Evolutionary conservation across 2,797 vertebrate species (phyloP).

Genomic region (Emys orbicularis): DNA sequence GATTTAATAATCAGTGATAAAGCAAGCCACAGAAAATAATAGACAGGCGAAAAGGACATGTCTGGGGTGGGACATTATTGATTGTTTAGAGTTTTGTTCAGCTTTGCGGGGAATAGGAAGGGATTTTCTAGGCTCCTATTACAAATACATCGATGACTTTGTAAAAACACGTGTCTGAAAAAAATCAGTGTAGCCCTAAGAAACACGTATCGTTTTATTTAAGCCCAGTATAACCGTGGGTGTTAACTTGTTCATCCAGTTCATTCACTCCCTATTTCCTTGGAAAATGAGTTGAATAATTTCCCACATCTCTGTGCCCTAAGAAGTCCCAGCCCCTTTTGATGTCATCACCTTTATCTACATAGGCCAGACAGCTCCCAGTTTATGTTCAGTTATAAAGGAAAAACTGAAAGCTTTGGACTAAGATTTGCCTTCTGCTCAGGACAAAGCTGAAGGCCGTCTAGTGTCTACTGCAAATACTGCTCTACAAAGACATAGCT

Average conservation of each 20-base stretch:
- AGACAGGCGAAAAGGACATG: background rate
- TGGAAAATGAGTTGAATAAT: slow-evolving; percentile 13
- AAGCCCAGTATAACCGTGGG: background rate
- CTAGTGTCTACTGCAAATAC: background rate
- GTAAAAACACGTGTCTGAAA: background rate
- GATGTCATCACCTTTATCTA: slow-evolving; percentile 41
- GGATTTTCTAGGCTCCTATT: background rate
- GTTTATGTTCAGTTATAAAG: background rate
- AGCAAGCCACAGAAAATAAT: background rate
- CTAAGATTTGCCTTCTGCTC: background rate
- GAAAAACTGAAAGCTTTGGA: background rate
- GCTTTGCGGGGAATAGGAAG: background rate
- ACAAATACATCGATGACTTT: background rate
- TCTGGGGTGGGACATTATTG: background rate
- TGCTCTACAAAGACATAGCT: background rate
- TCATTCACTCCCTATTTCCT: slow-evolving; percentile 43
- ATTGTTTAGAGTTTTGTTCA: background rate
- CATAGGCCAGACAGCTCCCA: slow-evolving; percentile 64
- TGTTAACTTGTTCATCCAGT: slow-evolving; percentile 55
- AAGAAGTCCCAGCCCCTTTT: slow-evolving; percentile 53
- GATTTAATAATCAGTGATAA: background rate
- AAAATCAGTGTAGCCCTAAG: background rate
- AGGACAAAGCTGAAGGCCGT: background rate
- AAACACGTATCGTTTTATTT: background rate
- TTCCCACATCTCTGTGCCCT: background rate